A percentile compares a stretch with the other conserved stretches of the same genome.
Conservation (phyloP, 2,888 invertebrate species). For the Eumerus sabulonum region DNA sequence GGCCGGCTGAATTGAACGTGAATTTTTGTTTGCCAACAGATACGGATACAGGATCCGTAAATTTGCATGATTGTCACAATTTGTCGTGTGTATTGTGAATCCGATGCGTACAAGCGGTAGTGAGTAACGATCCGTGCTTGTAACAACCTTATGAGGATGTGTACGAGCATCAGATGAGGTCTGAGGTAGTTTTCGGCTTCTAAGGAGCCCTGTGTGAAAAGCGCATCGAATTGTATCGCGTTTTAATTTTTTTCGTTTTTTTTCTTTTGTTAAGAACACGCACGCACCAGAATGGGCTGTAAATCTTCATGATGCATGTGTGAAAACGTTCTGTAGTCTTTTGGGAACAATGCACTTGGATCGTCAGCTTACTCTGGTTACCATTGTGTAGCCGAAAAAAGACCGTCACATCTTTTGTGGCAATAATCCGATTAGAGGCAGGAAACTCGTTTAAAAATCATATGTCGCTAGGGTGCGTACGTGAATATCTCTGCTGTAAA, state of each 20-base stretch:
- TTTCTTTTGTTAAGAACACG: constrained; percentile 58
- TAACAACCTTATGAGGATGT: constrained; percentile 14
- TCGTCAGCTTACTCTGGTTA: constrained; percentile 11
- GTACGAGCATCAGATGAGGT: constrained; percentile 40
- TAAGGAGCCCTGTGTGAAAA: constrained; percentile 37
- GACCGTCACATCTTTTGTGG: constrained; percentile 47
- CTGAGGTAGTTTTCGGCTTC: constrained; percentile 29
- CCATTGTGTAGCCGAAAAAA: constrained; percentile 51
- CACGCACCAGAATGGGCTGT: constrained; percentile 57
- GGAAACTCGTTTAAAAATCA: constrained; percentile 60
- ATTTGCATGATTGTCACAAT: constrained; percentile 65
- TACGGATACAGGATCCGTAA: constrained; percentile 44
- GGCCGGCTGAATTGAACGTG: constrained; percentile 41
- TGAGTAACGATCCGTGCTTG: too few relatives aligned
- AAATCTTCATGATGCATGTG: constrained; percentile 67
- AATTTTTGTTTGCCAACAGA: constrained; percentile 42
- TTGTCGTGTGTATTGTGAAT: constrained; percentile 33
- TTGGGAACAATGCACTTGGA: constrained; percentile 44
- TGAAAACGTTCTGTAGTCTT: constrained; percentile 51
- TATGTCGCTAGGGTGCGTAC: constrained; percentile 19
- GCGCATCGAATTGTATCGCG: constrained; percentile 65
- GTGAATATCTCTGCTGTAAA: constrained; percentile 54
- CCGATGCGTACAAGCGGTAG: neutral
- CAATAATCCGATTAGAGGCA: constrained; percentile 62
- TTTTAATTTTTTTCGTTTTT: too few relatives aligned